Conservation (phyloP, 2,113 vertebrate genomes). For the Mugil cephalus region DNA sequence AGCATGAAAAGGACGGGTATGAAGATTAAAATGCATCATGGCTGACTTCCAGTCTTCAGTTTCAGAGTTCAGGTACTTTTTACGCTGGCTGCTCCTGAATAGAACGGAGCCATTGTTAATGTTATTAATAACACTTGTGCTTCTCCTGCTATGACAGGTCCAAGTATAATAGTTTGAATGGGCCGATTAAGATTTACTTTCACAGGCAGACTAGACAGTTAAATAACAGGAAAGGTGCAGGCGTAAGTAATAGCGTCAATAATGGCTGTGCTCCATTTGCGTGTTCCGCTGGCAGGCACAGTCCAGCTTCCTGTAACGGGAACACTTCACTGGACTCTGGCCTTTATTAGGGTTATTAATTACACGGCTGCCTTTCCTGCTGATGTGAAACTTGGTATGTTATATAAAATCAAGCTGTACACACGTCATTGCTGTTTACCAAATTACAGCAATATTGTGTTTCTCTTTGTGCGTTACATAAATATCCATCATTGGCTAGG, state of each 20-base stretch:
- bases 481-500: too few species aligned
- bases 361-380: neutral
- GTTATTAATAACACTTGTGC: too few species aligned
- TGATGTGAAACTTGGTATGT: neutral
- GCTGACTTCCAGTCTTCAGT: neutral
- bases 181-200: neutral
- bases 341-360: neutral
- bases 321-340: neutral
- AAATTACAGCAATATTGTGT: too few species aligned
- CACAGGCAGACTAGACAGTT: neutral
- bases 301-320: neutral
- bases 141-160: too few species aligned
- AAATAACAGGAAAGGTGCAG: neutral
- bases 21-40: neutral
- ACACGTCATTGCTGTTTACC: too few species aligned
- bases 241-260: neutral
- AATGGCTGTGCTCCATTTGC: neutral
- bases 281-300: neutral
- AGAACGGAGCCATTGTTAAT: neutral
- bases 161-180: too few species aligned
- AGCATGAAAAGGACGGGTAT: neutral
- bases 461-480: too few species aligned
- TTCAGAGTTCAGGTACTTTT: accelerated
- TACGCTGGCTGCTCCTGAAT: neutral
- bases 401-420: too few species aligned